phyloP scores from a whole-genome alignment of 2,797 vertebrate species.

The Eremophila alpestris region DNA sequence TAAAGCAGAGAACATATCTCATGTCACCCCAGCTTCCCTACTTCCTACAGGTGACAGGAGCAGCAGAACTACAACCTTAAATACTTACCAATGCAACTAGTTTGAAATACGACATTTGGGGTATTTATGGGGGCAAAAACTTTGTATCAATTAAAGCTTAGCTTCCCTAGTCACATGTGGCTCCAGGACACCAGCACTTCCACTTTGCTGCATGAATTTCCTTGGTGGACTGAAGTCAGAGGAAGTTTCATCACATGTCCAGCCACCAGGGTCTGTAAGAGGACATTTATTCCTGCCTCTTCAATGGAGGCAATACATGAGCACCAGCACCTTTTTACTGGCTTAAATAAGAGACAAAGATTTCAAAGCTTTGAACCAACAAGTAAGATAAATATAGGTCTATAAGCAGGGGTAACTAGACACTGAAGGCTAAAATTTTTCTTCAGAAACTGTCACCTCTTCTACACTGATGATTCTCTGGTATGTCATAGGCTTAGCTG shows the following conservation, averaged over 20 bases:
- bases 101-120: not conserved
- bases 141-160: not conserved
- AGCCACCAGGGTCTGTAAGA: not conserved
- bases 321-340: not conserved
- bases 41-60: not conserved
- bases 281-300: not conserved
- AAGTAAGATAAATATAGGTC: not conserved
- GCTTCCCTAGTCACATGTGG: not conserved
- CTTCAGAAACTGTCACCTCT: not conserved
- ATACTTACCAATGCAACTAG: not conserved
- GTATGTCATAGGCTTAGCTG: not conserved
- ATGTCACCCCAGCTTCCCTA: not conserved
- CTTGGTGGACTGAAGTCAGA: not conserved
- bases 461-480: not conserved
- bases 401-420: not conserved
- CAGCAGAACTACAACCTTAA: not conserved
- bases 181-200: not conserved
- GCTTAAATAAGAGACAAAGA: not conserved
- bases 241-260: not conserved
- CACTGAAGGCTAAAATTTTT: not conserved
- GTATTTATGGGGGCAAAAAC: not conserved
- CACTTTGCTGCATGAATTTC: not conserved
- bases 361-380: not conserved
- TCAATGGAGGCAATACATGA: not conserved
- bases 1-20: not conserved